Percentiles rank a stretch among this genome's conserved stretches.
Evolutionary conservation across 2,888 invertebrate genomes (phyloP).

Genomic region (Tinea pellionella): DNA sequence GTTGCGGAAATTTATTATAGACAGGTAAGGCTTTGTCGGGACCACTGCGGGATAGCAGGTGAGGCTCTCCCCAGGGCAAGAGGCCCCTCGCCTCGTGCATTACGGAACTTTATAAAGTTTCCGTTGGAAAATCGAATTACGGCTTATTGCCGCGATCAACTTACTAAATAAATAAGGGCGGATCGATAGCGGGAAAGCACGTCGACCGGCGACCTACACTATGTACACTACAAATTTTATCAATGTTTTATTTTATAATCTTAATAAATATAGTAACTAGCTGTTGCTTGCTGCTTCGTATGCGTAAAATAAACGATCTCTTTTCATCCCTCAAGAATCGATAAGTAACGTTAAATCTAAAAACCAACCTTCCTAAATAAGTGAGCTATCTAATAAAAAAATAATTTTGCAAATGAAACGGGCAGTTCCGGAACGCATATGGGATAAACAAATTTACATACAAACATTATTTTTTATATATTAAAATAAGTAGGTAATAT

Average conservation of each 20-base stretch:
- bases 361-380: too few species aligned
- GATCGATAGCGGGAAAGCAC: slow-evolving; percentile 4
- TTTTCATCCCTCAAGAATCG: too few species aligned
- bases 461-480: too few species aligned
- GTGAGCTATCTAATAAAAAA: too few species aligned
- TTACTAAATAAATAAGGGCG: slow-evolving; percentile 15
- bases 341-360: too few species aligned
- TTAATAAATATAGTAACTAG: too few species aligned
- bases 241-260: background rate
- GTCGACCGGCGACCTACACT: background rate
- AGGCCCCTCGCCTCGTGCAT: slow-evolving; percentile 11
- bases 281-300: too few species aligned
- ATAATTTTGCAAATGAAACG: too few species aligned
- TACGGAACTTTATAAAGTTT: slow-evolving; percentile 7
- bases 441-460: too few species aligned
- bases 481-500: too few species aligned
- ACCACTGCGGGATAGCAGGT: slow-evolving; percentile 6
- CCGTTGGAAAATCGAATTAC: slow-evolving; percentile 13
- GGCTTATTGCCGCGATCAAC: slow-evolving; percentile 15
- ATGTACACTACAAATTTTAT: background rate
- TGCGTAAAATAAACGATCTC: too few species aligned
- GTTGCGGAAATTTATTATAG: slow-evolving; percentile 7
- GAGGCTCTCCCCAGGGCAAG: background rate
- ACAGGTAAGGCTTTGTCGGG: slow-evolving; percentile 6
- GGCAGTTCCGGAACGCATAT: too few species aligned